Conservation (phyloP, 2,113 vertebrate genomes). For the Hippocampus barbouri region DNA sequence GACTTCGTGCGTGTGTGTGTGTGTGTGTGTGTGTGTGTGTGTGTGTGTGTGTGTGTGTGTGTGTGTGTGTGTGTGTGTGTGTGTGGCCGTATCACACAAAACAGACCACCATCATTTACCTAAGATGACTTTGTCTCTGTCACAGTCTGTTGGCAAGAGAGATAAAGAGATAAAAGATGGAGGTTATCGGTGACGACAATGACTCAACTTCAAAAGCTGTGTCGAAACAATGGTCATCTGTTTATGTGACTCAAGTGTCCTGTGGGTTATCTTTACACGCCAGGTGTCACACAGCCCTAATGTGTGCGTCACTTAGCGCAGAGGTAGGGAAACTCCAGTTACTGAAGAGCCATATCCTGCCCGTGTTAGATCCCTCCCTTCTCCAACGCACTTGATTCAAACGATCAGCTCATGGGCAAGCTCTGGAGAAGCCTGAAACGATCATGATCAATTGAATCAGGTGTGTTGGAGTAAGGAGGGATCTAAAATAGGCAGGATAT, state of each 20-base stretch:
- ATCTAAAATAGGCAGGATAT: too few relatives aligned
- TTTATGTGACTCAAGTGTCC: conserved; percentile 23
- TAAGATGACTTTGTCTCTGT: conserved; percentile 19
- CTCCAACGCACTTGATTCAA: too few relatives aligned
- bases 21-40: neutral
- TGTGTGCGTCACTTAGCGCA: neutral
- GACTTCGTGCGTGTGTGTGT: neutral
- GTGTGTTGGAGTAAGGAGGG: too few relatives aligned
- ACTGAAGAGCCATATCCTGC: too few relatives aligned
- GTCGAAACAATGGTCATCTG: conserved; percentile 15
- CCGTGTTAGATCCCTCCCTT: too few relatives aligned
- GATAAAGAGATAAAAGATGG: conserved; percentile 32
- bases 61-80: conserved; percentile 4
- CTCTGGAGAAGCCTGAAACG: too few relatives aligned
- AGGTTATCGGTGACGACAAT: conserved; percentile 28
- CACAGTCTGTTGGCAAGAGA: conserved; percentile 28
- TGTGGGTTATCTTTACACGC: conserved; percentile 45
- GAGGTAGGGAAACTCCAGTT: too few relatives aligned
- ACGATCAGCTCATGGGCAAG: too few relatives aligned
- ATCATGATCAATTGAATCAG: too few relatives aligned
- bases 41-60: neutral
- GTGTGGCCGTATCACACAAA: conserved; percentile 8
- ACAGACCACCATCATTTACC: conserved; percentile 19
- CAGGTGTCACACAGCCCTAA: conserved; percentile 24
- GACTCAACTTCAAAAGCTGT: conserved; percentile 26